Conservation (phyloP, 2,797 vertebrate species). For the Crypturellus tataupa region DNA sequence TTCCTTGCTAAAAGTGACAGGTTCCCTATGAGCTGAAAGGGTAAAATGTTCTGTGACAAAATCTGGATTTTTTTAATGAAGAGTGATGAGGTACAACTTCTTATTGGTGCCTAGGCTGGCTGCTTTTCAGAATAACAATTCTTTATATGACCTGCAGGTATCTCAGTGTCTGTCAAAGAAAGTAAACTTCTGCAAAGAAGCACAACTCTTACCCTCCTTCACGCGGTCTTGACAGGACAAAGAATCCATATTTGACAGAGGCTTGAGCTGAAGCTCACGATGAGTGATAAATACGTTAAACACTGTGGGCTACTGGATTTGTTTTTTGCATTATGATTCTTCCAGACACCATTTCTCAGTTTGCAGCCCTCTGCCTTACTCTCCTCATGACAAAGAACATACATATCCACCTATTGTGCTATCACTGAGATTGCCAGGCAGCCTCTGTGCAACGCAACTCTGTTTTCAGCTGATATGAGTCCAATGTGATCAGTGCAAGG, state of each 20-base stretch:
- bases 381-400: neutral
- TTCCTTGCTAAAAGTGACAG: neutral
- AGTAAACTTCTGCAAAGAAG: neutral
- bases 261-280: neutral
- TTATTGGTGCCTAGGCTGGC: neutral
- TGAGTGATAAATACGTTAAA: neutral
- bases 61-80: neutral
- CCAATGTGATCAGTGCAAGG: neutral
- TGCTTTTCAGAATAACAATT: neutral
- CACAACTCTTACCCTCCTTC: neutral
- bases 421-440: neutral
- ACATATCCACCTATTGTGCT: neutral
- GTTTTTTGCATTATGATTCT: neutral
- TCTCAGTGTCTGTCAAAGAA: neutral
- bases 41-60: neutral
- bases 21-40: neutral
- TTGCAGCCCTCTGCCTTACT: neutral
- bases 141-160: neutral
- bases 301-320: fast-evolving
- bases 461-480: constrained; percentile 20
- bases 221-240: neutral
- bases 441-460: neutral
- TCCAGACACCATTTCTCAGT: neutral
- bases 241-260: neutral
- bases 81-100: neutral